Base-by-base conservation (phyloP, 2,113 vertebrate genomes). In the Ciconia stormi region DNA sequence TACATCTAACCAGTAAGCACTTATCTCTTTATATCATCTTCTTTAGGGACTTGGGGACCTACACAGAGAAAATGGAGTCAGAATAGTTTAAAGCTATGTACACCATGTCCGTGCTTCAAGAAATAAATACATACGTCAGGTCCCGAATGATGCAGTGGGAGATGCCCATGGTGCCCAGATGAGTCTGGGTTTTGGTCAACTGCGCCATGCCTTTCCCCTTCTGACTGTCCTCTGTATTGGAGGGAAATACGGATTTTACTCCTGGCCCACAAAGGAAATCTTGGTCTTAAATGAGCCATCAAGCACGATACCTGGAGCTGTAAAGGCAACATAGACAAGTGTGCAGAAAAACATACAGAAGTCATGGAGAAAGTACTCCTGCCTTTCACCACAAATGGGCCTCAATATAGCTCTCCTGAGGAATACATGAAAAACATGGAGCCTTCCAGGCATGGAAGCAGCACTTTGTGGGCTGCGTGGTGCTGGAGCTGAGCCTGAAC, bases 401-500 rank as follows among this genome's bases (percentile, higher is more conserved):
- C 88, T 72, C 80, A 59, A 1, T 30, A 32, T 13, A 79, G 56
- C 52, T 73, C 89, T 92, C 80, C 90, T 16, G 36, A 89, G 90
- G 70, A 74, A 69, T 22, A 53, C 7, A 10, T 47, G 83, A 56
- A 42, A 89, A 77, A 49, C 1, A 0, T 20, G 66, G 80, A 92
- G 46, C 65, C 52, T 82, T 76, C 56, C 74, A 76, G 81, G 59
- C 70, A 56, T 30, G 50, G 58, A 61, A 76, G 25, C 73, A 90
- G 32, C 79, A 44, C 62, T 69, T 2, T 34, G 40, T 72, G 66
- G 56, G 87, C 58, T 90, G 44, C 0, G 0, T 61, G 58, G 71
- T 92, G 94, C 85, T 91, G 90, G 67, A 90, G 79, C 92, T 73
- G 67, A 88, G 74, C 66, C 83, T 89, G 72, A 70, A 65, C 38